These are phyloP conservation scores for Hemicentrotus pulcherrimus DNA, from an alignment of 35 echinoderm and acorn worm species.

Conservation along the genomic window DNA sequence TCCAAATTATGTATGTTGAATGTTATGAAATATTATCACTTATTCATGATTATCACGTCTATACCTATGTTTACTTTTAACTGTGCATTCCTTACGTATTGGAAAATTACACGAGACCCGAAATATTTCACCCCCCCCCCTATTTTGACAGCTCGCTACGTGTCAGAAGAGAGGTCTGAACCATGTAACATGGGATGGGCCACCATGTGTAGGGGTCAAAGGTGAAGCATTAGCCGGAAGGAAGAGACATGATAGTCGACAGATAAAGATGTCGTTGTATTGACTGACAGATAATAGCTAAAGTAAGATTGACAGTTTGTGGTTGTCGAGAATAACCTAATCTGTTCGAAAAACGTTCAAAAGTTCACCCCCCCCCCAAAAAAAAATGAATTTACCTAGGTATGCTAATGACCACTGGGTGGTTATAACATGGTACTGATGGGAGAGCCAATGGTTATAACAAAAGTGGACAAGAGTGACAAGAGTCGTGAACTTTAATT, in stretches of 20 bases:
- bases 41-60: no score
- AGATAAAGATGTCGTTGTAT: slow-evolving; percentile 5
- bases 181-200: background rate
- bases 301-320: background rate
- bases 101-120: background rate
- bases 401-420: no score
- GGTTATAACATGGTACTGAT: no score
- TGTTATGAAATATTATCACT: no score
- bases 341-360: background rate
- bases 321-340: background rate
- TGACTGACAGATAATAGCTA: background rate
- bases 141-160: background rate
- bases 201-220: background rate
- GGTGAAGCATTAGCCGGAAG: background rate
- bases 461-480: no score
- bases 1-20: no score
- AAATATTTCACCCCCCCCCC: background rate
- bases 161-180: background rate
- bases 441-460: no score
- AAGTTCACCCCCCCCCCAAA: no score
- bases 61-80: no score
- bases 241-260: slow-evolving; percentile 7
- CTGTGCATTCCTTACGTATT: no score
- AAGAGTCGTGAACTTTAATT: no score
- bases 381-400: no score